phyloP scores from a whole-genome alignment of 2,797 vertebrate species.

The Pampus argenteus region DNA sequence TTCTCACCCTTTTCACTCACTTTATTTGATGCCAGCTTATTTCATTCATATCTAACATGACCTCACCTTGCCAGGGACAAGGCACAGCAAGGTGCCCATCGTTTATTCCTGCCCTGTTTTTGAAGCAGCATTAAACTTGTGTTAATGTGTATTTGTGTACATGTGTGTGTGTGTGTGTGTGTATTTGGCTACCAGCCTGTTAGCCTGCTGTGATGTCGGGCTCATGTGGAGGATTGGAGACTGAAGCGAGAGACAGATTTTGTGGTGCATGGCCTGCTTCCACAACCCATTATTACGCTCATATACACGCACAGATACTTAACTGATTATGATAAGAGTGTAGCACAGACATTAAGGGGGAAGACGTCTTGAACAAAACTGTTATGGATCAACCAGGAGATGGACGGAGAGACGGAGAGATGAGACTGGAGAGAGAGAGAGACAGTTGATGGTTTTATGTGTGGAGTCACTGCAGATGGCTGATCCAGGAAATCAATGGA shows the following conservation, averaged over 20 bases:
- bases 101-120: conserved; percentile 37
- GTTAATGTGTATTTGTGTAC: conserved; percentile 11
- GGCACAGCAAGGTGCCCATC: conserved; percentile 17
- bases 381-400: conserved; percentile 26
- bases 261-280: conserved; percentile 39
- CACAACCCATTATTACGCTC: conserved; percentile 33
- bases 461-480: conserved; percentile 57
- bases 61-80: conserved; percentile 27
- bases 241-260: conserved; percentile 49
- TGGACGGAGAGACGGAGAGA: conserved; percentile 25
- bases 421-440: conserved; percentile 29
- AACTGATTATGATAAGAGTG: conserved; percentile 53
- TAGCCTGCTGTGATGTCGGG: conserved; percentile 58
- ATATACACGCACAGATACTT: conserved; percentile 21
- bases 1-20: conserved; percentile 27
- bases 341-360: conserved; percentile 22
- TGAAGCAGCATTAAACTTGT: conserved; percentile 26
- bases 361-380: conserved; percentile 46
- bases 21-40: conserved; percentile 27
- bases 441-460: conserved; percentile 65
- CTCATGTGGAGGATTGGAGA: conserved; percentile 48
- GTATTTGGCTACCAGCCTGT: conserved; percentile 43
- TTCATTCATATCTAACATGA: conserved; percentile 40
- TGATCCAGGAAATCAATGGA: conserved; percentile 71
- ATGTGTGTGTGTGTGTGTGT: conserved; percentile 23